Percentiles rank a stretch among this genome's conserved stretches.
Evolutionary conservation across 1,140 invertebrate genomes (phyloP).

Genomic region (Thaumatotibia leucotreta): DNA sequence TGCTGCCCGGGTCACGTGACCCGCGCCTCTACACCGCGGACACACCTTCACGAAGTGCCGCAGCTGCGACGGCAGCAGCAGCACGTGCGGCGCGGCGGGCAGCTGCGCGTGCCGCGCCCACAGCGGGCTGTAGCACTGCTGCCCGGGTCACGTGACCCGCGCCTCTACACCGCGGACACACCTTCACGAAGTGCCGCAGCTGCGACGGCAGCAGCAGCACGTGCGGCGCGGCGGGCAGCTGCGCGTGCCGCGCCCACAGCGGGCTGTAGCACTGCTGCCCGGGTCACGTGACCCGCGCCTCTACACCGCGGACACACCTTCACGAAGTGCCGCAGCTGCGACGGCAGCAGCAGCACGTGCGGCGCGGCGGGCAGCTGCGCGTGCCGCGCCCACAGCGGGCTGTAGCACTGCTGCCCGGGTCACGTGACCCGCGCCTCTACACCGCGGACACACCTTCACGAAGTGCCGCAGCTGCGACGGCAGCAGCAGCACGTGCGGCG

Average conservation of each 20-base stretch:
- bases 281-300: constrained; percentile 39
- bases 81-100: constrained; percentile 78
- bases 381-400: constrained; percentile 83
- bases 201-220: constrained; percentile 87
- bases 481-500: constrained; percentile 42
- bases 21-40: too few species aligned
- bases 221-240: constrained; percentile 83
- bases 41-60: constrained; percentile 82
- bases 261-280: constrained; percentile 81
- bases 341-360: too few species aligned
- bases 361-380: too few species aligned
- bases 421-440: too few species aligned
- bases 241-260: constrained; percentile 79
- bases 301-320: too few species aligned
- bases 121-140: too few species aligned
- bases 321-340: too few species aligned
- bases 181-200: constrained; percentile 85
- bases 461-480: not conserved
- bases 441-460: not conserved
- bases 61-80: constrained; percentile 88
- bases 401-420: constrained; percentile 85
- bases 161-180: too few species aligned
- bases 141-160: too few species aligned
- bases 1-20: too few species aligned
- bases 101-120: too few species aligned